A percentile compares a stretch with the other conserved stretches of the same genome.
Conservation (phyloP, 2,113 vertebrate species). For the Periophthalmodon schlosseri region DNA sequence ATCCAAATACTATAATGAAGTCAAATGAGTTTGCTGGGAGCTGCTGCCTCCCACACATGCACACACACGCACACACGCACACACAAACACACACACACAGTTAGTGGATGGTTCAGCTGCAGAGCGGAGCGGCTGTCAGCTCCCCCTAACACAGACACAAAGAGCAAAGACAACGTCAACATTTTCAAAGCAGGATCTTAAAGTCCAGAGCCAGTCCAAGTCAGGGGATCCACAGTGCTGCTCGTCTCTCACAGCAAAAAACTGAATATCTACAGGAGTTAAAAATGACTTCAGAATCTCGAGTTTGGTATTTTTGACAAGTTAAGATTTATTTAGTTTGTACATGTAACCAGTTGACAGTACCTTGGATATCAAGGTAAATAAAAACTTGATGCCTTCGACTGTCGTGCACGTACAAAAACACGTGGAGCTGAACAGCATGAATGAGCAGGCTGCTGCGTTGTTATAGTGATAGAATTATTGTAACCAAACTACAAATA, state of each 20-base stretch:
- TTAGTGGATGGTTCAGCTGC: not conserved
- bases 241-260: not conserved
- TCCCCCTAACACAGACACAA: not conserved
- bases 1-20: conserved; percentile 1
- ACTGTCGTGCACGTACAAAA: too few species aligned
- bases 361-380: too few species aligned
- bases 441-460: too few species aligned
- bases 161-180: not conserved
- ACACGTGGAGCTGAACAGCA: too few species aligned
- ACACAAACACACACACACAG: not conserved
- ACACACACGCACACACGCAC: not conserved
- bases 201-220: not conserved
- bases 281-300: too few species aligned
- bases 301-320: too few species aligned
- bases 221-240: not conserved
- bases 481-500: too few species aligned
- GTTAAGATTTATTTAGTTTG: too few species aligned
- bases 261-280: not conserved
- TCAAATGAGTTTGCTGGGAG: not conserved
- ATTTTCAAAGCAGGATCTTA: not conserved
- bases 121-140: not conserved
- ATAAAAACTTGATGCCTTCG: too few species aligned
- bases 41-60: not conserved
- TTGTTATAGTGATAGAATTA: too few species aligned
- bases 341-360: too few species aligned